phyloP scores from a whole-genome alignment of 2,888 invertebrate genomes.

The Ametastegia equiseti region DNA sequence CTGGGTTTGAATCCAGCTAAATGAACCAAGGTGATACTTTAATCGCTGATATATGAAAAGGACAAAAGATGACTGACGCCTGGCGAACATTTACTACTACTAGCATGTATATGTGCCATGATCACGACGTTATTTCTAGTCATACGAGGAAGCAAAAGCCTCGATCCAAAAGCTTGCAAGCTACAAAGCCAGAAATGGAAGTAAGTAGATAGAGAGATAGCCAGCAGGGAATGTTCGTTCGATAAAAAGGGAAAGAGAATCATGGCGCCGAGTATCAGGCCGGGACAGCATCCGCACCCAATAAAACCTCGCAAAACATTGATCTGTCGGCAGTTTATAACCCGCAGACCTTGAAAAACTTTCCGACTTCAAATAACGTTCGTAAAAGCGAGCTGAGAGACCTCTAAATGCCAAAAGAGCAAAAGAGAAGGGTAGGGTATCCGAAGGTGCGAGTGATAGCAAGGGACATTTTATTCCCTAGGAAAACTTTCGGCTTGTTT shows the following conservation, averaged over 20 bases:
- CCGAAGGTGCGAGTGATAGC: conserved; percentile 2
- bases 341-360: conserved; percentile 45
- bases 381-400: neutral
- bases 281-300: conserved; percentile 47
- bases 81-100: conserved; percentile 24
- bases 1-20: too few species aligned
- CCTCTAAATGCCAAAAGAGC: neutral
- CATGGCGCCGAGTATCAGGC: conserved; percentile 44
- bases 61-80: conserved; percentile 42
- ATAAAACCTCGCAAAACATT: conserved; percentile 47
- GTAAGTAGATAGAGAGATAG: conserved; percentile 8
- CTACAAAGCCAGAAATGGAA: conserved; percentile 20
- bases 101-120: conserved; percentile 24
- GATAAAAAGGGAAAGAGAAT: conserved; percentile 13
- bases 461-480: neutral
- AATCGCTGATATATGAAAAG: neutral
- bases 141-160: conserved; percentile 3
- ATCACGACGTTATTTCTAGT: too few species aligned
- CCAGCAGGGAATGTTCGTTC: neutral
- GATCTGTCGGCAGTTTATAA: conserved; percentile 46
- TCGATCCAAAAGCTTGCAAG: neutral
- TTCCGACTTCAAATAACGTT: conserved; percentile 23
- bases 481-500: conserved; percentile 10
- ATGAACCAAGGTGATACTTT: conserved; percentile 38
- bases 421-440: neutral